A percentile compares a stretch with the other conserved stretches of the same genome.
Evolutionary conservation across 2,113 vertebrate genomes (phyloP).

Genomic region (Phrynocephalus versicolor): DNA sequence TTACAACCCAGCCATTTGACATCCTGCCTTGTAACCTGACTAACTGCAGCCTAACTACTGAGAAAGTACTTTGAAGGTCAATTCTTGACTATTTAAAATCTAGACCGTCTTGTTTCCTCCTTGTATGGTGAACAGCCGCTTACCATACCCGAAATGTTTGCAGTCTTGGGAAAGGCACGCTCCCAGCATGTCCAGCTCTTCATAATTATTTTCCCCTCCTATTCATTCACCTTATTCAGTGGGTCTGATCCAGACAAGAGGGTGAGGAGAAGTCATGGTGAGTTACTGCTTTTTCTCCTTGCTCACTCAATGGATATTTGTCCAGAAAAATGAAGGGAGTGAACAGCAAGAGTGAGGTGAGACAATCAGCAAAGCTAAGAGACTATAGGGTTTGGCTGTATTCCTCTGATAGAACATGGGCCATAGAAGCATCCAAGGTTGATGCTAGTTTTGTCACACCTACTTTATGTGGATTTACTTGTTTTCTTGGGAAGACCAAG

Average conservation of each 20-base stretch:
- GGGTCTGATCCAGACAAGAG: not conserved
- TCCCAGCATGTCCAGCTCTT: not conserved
- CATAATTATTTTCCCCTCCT: not conserved
- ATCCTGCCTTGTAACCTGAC: not conserved
- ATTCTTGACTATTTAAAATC: no score
- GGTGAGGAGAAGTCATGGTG: not conserved
- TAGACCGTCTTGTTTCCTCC: constrained; percentile 33
- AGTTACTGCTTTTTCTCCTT: not conserved
- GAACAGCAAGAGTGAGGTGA: not conserved
- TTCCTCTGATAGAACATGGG: no score
- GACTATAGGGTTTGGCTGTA: no score
- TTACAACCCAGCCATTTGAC: not conserved
- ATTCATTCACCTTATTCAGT: not conserved
- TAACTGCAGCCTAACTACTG: not conserved
- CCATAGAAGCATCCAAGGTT: no score
- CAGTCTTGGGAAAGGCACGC: not conserved
- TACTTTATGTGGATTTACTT: no score
- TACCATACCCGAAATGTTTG: not conserved
- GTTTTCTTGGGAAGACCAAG: no score
- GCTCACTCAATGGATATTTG: not conserved
- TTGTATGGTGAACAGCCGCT: not conserved
- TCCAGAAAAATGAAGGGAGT: not conserved
- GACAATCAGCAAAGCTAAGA: not conserved
- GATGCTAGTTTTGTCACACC: no score
- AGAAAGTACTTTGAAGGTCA: not conserved